Evolutionary conservation across 2,888 invertebrate genomes (phyloP), one percentile per base, ranked within the genome.

Genomic region (Oligia latruncula): DNA sequence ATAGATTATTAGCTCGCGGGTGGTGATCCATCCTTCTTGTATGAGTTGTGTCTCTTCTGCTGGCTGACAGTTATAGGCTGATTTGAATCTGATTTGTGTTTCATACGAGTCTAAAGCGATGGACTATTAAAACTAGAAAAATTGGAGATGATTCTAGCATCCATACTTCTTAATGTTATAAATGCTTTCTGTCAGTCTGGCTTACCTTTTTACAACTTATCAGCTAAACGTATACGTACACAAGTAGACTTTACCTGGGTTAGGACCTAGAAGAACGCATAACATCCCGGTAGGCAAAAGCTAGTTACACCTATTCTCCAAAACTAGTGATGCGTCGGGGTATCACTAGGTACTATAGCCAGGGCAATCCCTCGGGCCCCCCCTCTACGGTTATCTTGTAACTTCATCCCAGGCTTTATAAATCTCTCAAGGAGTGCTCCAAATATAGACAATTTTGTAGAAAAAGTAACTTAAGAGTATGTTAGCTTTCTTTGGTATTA

Each of bases 1-100:
- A 43, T 80, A 15, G 62, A 55, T 73, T 68, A 80, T 62, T 62
- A 68, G 68, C 40, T 68, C 8, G 43, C 15, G 58, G 6, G 52
- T 17, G 46, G 35, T 55, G 46, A 64, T 74, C 68, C 40, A 80
- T 68, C 5, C 15, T 17, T 62, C 20, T 6, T n/a, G 55, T 29
- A 58, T 77, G 58, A 58, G 20, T 58, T 4, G 46, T 17, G 49
- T 9, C 4, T 73, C 43, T 23, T 49, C 49, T 15, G 17, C 20
- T 52, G 20, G 15, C 9, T 29, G 75, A 5, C 20, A 2, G 70
- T n/a, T 20, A n/a, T 15, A 8, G 13, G 20, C 70, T 43, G 71
- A 17, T 71, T 17, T n/a, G 11, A 2, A 35, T 23, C 66, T 46
- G 9, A 29, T 17, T 35, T 35, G 8, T 46, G 60, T n/a, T 72